Percentiles rank a stretch among this genome's conserved stretches.
Evolutionary conservation across 2,797 vertebrate genomes (phyloP).

Genomic region (Sebastes alutus): DNA sequence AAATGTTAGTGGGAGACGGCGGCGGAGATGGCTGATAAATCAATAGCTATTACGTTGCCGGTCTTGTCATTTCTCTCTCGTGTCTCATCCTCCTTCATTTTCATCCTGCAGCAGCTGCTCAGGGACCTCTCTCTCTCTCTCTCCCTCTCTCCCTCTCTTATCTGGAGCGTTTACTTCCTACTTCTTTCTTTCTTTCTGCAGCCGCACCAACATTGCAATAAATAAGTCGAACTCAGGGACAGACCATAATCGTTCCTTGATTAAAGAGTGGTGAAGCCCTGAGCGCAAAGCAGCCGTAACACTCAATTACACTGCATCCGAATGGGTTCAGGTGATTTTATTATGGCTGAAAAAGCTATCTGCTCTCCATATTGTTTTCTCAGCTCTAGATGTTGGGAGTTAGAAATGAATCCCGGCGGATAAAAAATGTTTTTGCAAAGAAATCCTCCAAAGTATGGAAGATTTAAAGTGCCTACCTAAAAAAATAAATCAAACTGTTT

Average conservation of each 20-base stretch:
- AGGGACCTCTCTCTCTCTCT: not conserved
- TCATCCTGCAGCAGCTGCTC: slow-evolving; percentile 42
- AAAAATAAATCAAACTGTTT: not conserved
- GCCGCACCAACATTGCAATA: not conserved
- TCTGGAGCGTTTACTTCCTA: slow-evolving; percentile 6
- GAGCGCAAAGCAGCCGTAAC: slow-evolving; percentile 11
- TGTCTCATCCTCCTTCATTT: slow-evolving; percentile 38
- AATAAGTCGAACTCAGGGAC: slow-evolving; percentile 40
- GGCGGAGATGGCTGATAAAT: slow-evolving; percentile 44
- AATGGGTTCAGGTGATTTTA: slow-evolving; percentile 26
- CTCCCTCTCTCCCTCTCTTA: not conserved
- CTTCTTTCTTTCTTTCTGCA: slow-evolving; percentile 4
- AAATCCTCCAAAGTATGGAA: not conserved
- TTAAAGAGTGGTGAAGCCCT: slow-evolving; percentile 38
- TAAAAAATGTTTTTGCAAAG: not conserved
- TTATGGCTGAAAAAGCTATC: slow-evolving; percentile 10
- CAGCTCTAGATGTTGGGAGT: not conserved
- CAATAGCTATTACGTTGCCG: slow-evolving; percentile 45
- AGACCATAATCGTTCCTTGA: slow-evolving; percentile 44
- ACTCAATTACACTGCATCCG: slow-evolving; percentile 24
- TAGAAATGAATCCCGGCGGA: not conserved
- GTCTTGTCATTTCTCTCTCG: slow-evolving; percentile 38
- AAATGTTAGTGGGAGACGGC: slow-evolving; percentile 12
- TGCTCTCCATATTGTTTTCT: slow-evolving; percentile 18
- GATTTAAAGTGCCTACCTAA: not conserved